These are phyloP conservation scores for Sceloporus undulatus DNA, from an alignment of 2,113 vertebrate genomes.

Conservation along the genomic window DNA sequence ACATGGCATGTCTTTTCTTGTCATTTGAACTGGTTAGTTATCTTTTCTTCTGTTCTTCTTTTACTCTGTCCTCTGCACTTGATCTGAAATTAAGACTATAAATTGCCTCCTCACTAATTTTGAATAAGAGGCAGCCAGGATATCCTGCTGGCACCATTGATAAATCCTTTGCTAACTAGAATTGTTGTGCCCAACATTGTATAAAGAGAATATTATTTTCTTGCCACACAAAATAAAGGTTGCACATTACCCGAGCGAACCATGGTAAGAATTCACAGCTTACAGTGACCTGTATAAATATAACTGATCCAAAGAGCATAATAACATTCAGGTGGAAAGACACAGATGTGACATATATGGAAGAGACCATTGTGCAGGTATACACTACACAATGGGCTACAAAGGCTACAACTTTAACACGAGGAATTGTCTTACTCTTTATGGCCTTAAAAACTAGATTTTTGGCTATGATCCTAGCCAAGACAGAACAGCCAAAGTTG, in stretches of 20 bases:
- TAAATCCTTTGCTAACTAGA: accelerated
- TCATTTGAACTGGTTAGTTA: no score
- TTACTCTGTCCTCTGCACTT: not conserved
- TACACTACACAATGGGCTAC: no score
- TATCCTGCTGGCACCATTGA: not conserved
- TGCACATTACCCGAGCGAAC: slow-evolving; percentile 22
- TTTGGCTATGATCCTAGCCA: no score
- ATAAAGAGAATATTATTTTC: slow-evolving; percentile 20
- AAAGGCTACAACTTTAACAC: no score
- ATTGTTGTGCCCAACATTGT: not conserved
- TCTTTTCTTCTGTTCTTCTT: not conserved
- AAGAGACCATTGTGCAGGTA: not conserved
- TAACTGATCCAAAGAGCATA: slow-evolving; percentile 18
- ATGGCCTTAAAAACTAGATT: no score
- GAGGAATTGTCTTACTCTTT: no score
- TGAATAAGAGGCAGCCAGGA: not conserved
- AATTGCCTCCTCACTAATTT: not conserved
- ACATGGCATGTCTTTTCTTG: no score
- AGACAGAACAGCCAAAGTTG: no score
- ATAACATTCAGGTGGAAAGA: not conserved
- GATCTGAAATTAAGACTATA: slow-evolving; percentile 14
- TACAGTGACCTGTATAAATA: slow-evolving; percentile 7
- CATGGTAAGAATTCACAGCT: slow-evolving; percentile 18
- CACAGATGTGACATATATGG: not conserved
- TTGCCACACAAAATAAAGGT: slow-evolving; percentile 43